phyloP scores from a whole-genome alignment of 92 coral and sea anemone species.

The Meandrina meandrites region DNA sequence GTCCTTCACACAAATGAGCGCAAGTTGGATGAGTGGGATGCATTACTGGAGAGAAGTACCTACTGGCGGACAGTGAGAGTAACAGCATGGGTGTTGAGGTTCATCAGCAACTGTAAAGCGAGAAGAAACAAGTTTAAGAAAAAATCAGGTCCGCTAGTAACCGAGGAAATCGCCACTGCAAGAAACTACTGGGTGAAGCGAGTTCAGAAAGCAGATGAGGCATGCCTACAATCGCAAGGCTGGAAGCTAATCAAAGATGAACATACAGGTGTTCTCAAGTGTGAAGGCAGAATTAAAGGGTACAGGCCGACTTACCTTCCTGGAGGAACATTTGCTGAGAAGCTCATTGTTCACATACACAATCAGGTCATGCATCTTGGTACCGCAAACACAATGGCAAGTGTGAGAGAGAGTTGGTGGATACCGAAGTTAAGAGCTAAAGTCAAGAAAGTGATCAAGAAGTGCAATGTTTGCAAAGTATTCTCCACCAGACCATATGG shows the following conservation, averaged over 20 bases:
- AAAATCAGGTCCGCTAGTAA: conserved; percentile 31
- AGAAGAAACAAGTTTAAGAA: conserved; percentile 30
- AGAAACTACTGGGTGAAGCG: conserved; percentile 42
- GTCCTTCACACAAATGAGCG: conserved; percentile 8
- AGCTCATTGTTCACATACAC: conserved; percentile 58
- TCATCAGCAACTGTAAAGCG: conserved; percentile 43
- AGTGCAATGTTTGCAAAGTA: conserved; percentile 38
- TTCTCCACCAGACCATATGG: conserved; percentile 34
- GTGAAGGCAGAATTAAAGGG: conserved; percentile 56
- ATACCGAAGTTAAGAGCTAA: conserved; percentile 27
- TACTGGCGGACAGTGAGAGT: conserved; percentile 39
- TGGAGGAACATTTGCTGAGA: conserved; percentile 60
- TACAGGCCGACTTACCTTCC: conserved; percentile 67
- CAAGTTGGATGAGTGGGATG: conserved; percentile 52
- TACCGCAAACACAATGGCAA: conserved; percentile 40
- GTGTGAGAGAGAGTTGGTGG: conserved; percentile 41
- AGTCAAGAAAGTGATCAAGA: conserved; percentile 37
- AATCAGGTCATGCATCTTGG: conserved; percentile 56
- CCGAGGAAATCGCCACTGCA: conserved; percentile 39
- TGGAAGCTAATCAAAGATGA: conserved; percentile 57
- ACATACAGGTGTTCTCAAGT: conserved; percentile 45
- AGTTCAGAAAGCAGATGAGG: conserved; percentile 41
- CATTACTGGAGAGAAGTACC: conserved; percentile 31
- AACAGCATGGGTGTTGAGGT: conserved; percentile 40
- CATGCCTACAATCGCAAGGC: conserved; percentile 44